Base-by-base conservation (phyloP, 2,797 vertebrate species). In the Coregonus sp. region DNA sequence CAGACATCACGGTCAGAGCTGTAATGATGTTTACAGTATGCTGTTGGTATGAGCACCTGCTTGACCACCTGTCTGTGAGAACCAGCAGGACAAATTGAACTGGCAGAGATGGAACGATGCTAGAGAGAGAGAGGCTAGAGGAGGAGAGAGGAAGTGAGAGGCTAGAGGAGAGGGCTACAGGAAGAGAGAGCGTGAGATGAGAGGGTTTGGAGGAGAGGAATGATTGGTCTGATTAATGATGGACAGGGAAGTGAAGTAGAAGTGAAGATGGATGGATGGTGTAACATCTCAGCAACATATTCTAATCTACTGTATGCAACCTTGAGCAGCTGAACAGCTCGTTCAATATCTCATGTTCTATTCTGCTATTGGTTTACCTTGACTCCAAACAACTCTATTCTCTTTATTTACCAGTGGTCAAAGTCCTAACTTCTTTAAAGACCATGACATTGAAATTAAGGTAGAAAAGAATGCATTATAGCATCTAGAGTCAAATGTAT, bases 21-120 rank as follows among this genome's bases (percentile, higher is more conserved):
- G 50, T 50, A 78, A 75, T 78, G 77, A 81, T 84, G 77, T 84
- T 79, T 72, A 67, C 56, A 51, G 66, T 9, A 47, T 74, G 15
- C 66, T 25, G 50, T 56, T 67, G 77, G 75, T 61, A 54, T 72
- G 31, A 75, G 70, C 74, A 84, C 75, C 79, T 83, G 81, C 65
- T 56, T 18, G 72, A 66, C 80, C 75, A 69, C 72, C 81, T 84
- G 79, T 56, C 47, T 70, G 73, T 70, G 75, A 70, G 40, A 70
- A 33, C 25, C 59, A 16, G 18, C 4, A 1, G 29, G 65, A 33
- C 54, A 59, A 59, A n/a, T n/a, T 18, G 18, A 20, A 59, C 56
- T 20, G 56, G 56, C 18, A 59, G 56, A 20, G 18, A 59, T 7
- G 65, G 65, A 66, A 31, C 2, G 7, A 66, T 20, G 9, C 20